A percentile compares a stretch with the other conserved stretches of the same genome.
phyloP scores from a whole-genome alignment of 1,140 invertebrate genomes.

The Cyclargus thomasi region DNA sequence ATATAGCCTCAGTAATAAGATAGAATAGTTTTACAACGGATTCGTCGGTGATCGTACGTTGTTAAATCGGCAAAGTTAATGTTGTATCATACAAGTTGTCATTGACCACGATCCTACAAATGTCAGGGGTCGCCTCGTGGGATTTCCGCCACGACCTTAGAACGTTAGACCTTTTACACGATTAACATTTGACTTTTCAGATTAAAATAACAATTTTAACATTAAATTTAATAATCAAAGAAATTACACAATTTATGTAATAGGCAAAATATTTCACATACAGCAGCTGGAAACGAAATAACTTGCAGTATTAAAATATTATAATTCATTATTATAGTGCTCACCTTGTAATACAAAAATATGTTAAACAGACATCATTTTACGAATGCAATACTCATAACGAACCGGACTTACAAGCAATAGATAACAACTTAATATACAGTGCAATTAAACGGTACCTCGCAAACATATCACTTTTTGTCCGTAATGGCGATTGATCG shows the following conservation, averaged over 20 bases:
- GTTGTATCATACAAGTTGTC: conserved; percentile 21
- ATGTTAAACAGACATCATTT: neutral
- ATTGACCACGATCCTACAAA: conserved; percentile 42
- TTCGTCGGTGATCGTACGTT: too few relatives aligned
- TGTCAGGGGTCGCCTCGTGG: conserved; percentile 48
- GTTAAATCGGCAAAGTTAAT: neutral
- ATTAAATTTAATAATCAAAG: neutral
- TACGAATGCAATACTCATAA: neutral
- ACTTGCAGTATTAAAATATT: too few relatives aligned
- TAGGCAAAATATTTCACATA: neutral
- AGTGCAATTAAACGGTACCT: neutral
- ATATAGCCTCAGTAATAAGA: too few relatives aligned
- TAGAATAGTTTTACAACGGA: too few relatives aligned
- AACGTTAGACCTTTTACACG: conserved; percentile 12
- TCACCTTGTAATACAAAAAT: neutral
- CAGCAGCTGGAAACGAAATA: neutral
- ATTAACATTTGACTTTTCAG: conserved; percentile 18
- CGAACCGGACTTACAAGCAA: neutral
- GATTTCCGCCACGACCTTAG: conserved; percentile 41
- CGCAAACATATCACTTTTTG: conserved; percentile 2
- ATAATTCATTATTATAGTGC: neutral
- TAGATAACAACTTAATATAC: neutral
- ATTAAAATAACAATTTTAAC: neutral
- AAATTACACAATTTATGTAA: too few relatives aligned
- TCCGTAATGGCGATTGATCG: neutral